phyloP scores from a whole-genome alignment of 64 coral and sea anemone species.

The Porites australiensis region DNA sequence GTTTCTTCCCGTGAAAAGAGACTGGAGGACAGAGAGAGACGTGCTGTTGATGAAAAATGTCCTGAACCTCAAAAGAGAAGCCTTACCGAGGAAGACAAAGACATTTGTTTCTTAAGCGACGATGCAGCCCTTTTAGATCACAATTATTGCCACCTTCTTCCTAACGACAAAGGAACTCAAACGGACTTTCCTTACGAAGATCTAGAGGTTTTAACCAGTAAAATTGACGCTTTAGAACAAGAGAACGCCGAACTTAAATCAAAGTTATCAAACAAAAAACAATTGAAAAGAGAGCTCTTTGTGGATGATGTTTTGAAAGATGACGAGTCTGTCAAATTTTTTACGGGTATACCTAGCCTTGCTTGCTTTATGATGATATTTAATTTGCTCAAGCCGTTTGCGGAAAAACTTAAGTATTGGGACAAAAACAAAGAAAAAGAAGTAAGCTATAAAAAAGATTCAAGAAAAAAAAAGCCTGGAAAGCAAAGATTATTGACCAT shows the following conservation, averaged over 20 bases:
- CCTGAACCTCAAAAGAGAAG: not conserved
- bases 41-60: not conserved
- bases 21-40: constrained; percentile 8
- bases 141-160: not conserved
- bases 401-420: constrained; percentile 65
- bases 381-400: constrained; percentile 25
- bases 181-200: too few relatives aligned
- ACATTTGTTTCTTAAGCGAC: too few relatives aligned
- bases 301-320: constrained; percentile 58
- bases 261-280: constrained; percentile 46
- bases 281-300: constrained; percentile 46
- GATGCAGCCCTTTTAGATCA: too few relatives aligned
- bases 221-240: not conserved
- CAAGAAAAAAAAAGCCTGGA: too few relatives aligned
- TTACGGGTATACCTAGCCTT: constrained; percentile 50
- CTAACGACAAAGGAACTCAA: too few relatives aligned
- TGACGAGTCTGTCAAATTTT: constrained; percentile 67
- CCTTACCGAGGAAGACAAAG: not conserved
- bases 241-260: not conserved
- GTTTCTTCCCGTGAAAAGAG: constrained; percentile 12
- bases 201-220: too few relatives aligned
- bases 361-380: constrained; percentile 13
- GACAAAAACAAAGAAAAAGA: too few relatives aligned
- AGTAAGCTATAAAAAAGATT: too few relatives aligned
- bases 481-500: too few relatives aligned